These are phyloP conservation scores for Saxidomus purpurata DNA, from an alignment of 1,140 invertebrate genomes.

Conservation along the genomic window DNA sequence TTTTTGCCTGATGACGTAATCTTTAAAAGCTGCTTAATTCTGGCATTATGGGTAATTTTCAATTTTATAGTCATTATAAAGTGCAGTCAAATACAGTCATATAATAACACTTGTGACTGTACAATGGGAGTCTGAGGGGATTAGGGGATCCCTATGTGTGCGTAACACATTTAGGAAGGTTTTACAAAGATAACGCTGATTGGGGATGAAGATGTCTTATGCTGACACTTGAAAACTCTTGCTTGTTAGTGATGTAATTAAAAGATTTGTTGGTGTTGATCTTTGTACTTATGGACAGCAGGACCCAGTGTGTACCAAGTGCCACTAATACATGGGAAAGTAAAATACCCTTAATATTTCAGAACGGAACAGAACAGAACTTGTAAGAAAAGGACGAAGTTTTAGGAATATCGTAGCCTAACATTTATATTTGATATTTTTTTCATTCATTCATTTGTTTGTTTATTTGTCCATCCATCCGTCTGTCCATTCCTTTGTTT, in stretches of 20 bases:
- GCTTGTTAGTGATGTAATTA: slow-evolving; percentile 9
- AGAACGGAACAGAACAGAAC: no score
- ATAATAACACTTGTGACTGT: background rate
- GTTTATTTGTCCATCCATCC: no score
- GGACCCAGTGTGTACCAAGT: slow-evolving; percentile 1
- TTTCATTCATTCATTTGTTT: no score
- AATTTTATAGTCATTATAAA: background rate
- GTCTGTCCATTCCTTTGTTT: no score
- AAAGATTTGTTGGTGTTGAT: slow-evolving; percentile 15
- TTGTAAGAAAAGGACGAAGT: no score
- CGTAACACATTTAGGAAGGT: background rate
- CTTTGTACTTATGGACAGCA: background rate
- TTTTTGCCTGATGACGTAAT: background rate
- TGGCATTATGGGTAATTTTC: background rate
- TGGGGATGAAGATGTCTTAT: slow-evolving; percentile 6
- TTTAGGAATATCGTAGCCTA: no score
- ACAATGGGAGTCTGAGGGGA: background rate
- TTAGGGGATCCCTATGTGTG: background rate
- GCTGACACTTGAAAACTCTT: background rate
- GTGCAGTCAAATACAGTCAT: background rate
- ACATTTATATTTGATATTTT: no score
- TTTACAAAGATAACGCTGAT: slow-evolving; percentile 6
- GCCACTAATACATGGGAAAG: background rate
- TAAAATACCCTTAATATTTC: no score
- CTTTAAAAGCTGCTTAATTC: background rate